phyloP scores from a whole-genome alignment of 2,797 vertebrate genomes.

The Melanotaenia trifasciata region DNA sequence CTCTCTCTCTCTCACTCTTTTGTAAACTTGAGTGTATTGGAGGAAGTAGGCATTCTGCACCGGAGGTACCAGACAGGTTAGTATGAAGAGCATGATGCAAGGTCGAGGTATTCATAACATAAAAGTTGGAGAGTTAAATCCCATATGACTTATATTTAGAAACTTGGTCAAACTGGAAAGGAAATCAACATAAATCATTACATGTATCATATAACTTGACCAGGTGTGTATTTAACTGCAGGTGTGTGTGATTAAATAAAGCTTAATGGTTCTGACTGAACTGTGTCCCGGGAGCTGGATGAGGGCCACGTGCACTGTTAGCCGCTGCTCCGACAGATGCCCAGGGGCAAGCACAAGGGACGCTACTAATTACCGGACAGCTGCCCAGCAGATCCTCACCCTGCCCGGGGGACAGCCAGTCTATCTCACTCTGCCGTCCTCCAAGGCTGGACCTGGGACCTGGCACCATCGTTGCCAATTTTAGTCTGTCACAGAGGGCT shows the following conservation, averaged over 20 bases:
- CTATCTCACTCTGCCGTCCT: conserved; percentile 71
- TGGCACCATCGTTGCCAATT: conserved; percentile 51
- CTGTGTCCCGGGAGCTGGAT: conserved; percentile 78
- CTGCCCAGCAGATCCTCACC: conserved; percentile 84
- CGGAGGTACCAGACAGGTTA: conserved; percentile 8
- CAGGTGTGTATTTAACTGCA: conserved; percentile 72
- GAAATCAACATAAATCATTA: conserved; percentile 12
- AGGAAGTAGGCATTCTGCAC: conserved; percentile 1
- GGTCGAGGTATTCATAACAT: conserved; percentile 25
- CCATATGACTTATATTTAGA: conserved; percentile 40
- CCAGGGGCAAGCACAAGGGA: conserved; percentile 79
- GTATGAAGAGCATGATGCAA: conserved; percentile 24
- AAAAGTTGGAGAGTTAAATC: conserved; percentile 36
- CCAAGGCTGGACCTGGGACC: conserved; percentile 57
- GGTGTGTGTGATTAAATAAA: conserved; percentile 79
- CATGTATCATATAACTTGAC: conserved; percentile 47
- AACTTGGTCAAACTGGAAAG: conserved; percentile 35
- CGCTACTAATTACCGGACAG: conserved; percentile 87
- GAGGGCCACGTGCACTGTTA: conserved; percentile 75
- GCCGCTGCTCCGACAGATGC: conserved; percentile 80
- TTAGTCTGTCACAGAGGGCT: conserved; percentile 46
- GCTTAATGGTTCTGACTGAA: conserved; percentile 80
- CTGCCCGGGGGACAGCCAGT: conserved; percentile 72
- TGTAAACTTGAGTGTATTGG: conserved; percentile 58
- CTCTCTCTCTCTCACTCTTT: conserved; percentile 25